phyloP scores from a whole-genome alignment of 2,113 vertebrate genomes.

The human (Homo sapiens) region GRCh38 chr12:45671001-45671500 shows the following conservation, averaged over 20 bases:
- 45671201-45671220: neutral
- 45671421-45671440: constrained; percentile 55
- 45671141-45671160: constrained; percentile 14
- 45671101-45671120: neutral
- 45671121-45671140: constrained; percentile 19
- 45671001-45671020: neutral
- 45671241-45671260: neutral
- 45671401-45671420: constrained; percentile 57
- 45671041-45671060: neutral
- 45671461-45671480: constrained; percentile 50
- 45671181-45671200: neutral
- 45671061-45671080: constrained; percentile 16
- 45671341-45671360: neutral
- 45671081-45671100: neutral
- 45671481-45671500: constrained; percentile 70
- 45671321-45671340: neutral
- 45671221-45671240: neutral
- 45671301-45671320: neutral
- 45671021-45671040: neutral
- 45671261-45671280: neutral
- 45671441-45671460: constrained; percentile 61
- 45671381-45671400: neutral
- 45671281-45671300: neutral
- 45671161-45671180: constrained; percentile 17
- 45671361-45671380: neutral